phyloP scores from a whole-genome alignment of 2,888 invertebrate species.

The Celastrina argiolus region DNA sequence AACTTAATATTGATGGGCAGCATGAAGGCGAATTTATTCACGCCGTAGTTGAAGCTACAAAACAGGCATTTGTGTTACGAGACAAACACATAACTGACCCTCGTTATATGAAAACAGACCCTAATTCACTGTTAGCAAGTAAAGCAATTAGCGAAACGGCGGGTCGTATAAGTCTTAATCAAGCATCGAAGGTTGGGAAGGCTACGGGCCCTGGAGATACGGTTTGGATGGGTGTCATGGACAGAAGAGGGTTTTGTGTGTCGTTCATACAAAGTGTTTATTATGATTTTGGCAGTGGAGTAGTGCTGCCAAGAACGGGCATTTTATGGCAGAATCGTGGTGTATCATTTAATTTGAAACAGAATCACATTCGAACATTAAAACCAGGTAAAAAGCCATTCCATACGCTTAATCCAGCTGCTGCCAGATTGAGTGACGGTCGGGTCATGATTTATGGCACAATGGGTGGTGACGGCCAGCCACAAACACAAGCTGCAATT shows the following conservation, averaged over 20 bases:
- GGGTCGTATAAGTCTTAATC: constrained; percentile 44
- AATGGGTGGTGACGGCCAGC: constrained; percentile 64
- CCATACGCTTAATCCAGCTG: constrained; percentile 63
- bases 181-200: constrained; percentile 40
- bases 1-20: constrained; percentile 52
- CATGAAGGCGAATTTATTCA: constrained; percentile 62
- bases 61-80: constrained; percentile 35
- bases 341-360: constrained; percentile 48
- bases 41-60: constrained; percentile 53
- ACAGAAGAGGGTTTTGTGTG: constrained; percentile 62
- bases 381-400: constrained; percentile 64
- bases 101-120: constrained; percentile 51
- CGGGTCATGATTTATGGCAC: constrained; percentile 62
- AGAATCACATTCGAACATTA: constrained; percentile 47
- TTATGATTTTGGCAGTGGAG: constrained; percentile 56
- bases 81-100: constrained; percentile 60
- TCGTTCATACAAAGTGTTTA: constrained; percentile 68
- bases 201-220: constrained; percentile 61
- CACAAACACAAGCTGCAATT: constrained; percentile 66
- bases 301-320: constrained; percentile 61
- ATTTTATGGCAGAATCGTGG: constrained; percentile 68
- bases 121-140: constrained; percentile 46
- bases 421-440: constrained; percentile 61
- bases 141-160: constrained; percentile 50
- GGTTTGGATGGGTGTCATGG: constrained; percentile 68